phyloP scores from a whole-genome alignment of 2,888 invertebrate genomes.

The Timema cristinae region DNA sequence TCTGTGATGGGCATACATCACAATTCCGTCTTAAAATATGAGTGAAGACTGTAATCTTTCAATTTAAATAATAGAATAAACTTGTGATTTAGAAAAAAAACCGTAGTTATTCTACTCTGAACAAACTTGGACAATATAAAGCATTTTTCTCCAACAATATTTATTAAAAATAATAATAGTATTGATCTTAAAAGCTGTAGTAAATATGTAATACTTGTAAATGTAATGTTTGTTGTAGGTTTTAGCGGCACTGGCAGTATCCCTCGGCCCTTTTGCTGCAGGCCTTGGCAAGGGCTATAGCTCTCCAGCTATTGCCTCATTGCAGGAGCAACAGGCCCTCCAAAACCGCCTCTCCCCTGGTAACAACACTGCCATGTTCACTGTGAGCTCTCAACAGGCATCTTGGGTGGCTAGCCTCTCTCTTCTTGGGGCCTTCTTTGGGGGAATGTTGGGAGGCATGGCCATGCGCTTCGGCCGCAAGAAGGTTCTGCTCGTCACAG shows the following conservation, averaged over 20 bases:
- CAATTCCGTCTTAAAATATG: too few species aligned
- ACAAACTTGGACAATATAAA: too few species aligned
- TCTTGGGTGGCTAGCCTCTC: conserved; percentile 80
- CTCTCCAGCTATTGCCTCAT: conserved; percentile 74
- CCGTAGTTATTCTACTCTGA: too few species aligned
- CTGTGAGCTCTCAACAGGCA: conserved; percentile 60
- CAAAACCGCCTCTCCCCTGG: conserved; percentile 22
- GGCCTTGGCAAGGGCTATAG: conserved; percentile 78
- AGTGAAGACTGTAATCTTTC: too few species aligned
- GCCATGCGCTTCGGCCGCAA: conserved; percentile 71
- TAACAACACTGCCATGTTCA: conserved; percentile 28
- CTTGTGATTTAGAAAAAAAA: too few species aligned
- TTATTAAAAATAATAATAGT: too few species aligned
- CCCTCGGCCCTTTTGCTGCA: conserved; percentile 73
- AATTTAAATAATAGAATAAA: too few species aligned
- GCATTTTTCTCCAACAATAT: too few species aligned
- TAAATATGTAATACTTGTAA: too few species aligned
- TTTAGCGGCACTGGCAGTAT: conserved; percentile 71
- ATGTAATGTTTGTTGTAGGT: conserved; percentile 56
- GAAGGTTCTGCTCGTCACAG: conserved; percentile 62
- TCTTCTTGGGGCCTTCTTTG: conserved; percentile 71
- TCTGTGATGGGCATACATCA: too few species aligned
- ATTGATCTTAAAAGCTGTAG: too few species aligned
- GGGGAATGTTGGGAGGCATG: conserved; percentile 77
- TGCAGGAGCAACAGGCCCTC: conserved; percentile 43